Conservation (phyloP, 2,113 vertebrate genomes). For the Narcine bancroftii region DNA sequence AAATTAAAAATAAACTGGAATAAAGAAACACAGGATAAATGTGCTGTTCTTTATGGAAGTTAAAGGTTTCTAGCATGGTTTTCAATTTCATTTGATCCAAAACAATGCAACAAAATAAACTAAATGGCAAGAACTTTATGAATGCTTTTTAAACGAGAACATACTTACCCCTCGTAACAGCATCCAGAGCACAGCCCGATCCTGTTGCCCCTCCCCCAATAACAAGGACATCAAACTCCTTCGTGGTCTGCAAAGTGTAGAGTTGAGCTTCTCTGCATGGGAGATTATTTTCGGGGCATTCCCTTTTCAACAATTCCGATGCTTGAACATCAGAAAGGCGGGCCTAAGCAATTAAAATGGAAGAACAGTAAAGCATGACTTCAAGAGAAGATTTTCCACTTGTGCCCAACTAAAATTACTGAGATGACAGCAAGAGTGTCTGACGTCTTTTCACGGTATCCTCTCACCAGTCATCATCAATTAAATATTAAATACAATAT, state of each 20-base stretch:
- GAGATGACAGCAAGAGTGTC: neutral
- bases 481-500: neutral
- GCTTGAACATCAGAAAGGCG: conserved; percentile 63
- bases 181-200: conserved; percentile 85
- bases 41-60: neutral
- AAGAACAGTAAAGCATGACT: neutral
- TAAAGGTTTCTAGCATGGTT: neutral
- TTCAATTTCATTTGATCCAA: no score
- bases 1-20: neutral
- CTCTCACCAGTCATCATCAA: conserved; percentile 17
- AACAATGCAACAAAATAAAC: no score
- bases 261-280: conserved; percentile 73
- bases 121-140: no score
- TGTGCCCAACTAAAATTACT: neutral
- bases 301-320: conserved; percentile 54
- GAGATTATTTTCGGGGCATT: conserved; percentile 50
- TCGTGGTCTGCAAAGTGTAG: conserved; percentile 47
- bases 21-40: neutral
- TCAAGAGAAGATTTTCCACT: neutral
- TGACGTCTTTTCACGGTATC: neutral
- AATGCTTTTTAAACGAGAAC: neutral
- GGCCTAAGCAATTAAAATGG: conserved; percentile 53
- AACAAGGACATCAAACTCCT: conserved; percentile 80
- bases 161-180: conserved; percentile 77
- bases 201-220: conserved; percentile 92